Evolutionary conservation across 2,888 invertebrate species (phyloP), one percentile per base, ranked within the genome.

Genomic region (Synanthedon tipuliformis): DNA sequence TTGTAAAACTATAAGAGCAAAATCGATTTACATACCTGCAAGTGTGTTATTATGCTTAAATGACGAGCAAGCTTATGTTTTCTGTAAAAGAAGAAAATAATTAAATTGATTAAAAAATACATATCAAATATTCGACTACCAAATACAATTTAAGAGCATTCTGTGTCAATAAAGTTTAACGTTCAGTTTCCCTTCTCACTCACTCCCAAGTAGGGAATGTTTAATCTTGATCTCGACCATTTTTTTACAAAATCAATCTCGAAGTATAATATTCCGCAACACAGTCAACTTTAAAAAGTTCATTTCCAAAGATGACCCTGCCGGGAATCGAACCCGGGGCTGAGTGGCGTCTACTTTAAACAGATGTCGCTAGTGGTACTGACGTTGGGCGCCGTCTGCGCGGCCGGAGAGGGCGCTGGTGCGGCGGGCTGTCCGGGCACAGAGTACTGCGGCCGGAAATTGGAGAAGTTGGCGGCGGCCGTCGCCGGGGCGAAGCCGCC

Each of bases 401-500:
- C 61, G 57, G 83, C 62, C 61, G 88, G 88, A 1, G 79, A 73
- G 41, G 77, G 71, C 65, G 73, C 63, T 61, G 82, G 71, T 65
- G 77, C 61, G 57, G 83, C 62, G 61, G 88, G 88, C 60, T 88
- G 88, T 48, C 88, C 88, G 65, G 88, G 88, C 67, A 88, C 88
- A 58, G 88, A 88, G 79, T 94, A 96, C 89, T 96, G 95, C 73
- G 96, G 96, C 82, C 96, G 91, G 89, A 96, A 96, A 80, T 94
- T 94, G 64, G 94, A 92, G 82, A 96, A 95, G 86, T 94, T 96
- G 49, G 94, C 93, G 53, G 94, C 91, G 23, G 93, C 92, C 34
- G 92, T 90, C 34, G 89, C 83, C 51, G 89, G 87, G 40, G 91
- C 79, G 80, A 93, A 93, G 51, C 92, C 92, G 11, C 92, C 90